phyloP scores from a whole-genome alignment of 2,888 invertebrate species.

The Tetranychus piercei region DNA sequence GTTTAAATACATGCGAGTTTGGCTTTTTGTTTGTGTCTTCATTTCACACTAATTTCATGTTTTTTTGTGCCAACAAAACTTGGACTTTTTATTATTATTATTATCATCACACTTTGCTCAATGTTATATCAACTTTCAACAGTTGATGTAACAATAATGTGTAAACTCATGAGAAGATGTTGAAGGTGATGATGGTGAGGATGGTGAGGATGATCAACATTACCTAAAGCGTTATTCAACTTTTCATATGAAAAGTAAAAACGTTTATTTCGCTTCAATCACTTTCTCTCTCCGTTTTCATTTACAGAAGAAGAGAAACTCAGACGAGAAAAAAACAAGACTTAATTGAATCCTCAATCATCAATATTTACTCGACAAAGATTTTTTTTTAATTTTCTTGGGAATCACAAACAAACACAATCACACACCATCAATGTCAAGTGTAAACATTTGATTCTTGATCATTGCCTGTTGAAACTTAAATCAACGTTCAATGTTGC shows the following conservation, averaged over 20 bases:
- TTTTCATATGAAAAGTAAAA: neutral
- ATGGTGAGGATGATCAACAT: neutral
- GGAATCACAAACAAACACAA: neutral
- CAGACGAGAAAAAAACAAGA: too few species aligned
- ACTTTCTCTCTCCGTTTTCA: neutral
- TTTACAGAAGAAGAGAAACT: too few species aligned
- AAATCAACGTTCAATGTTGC: neutral
- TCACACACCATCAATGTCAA: neutral
- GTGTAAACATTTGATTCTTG: neutral
- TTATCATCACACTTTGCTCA: too few species aligned
- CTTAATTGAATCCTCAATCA: neutral
- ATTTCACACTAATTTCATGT: too few species aligned
- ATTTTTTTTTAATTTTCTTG: neutral
- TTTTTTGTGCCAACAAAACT: too few species aligned
- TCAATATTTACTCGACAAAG: neutral
- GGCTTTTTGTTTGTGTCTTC: too few species aligned
- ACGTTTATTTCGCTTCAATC: neutral
- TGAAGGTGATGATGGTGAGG: neutral
- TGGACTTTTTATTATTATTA: too few species aligned
- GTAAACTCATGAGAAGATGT: neutral
- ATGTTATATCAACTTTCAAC: neutral
- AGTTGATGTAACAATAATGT: neutral
- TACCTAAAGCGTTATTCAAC: neutral
- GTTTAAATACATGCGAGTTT: too few species aligned
- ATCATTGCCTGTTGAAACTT: neutral